These are phyloP conservation scores for Rhizoglyphus robini DNA, from an alignment of 1,140 invertebrate genomes.

Conservation along the genomic window DNA sequence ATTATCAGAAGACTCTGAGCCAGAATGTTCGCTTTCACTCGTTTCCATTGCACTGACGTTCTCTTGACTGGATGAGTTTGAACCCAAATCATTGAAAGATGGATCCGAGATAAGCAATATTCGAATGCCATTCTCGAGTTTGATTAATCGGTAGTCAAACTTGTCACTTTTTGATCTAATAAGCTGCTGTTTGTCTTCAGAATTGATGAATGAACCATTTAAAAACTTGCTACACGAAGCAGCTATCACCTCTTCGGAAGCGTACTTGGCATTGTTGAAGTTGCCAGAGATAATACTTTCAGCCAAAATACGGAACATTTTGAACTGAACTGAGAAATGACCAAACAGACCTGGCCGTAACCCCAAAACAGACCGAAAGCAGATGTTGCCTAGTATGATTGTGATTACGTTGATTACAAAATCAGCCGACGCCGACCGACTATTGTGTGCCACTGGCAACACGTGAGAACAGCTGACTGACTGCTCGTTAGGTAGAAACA, in stretches of 20 bases:
- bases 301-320: not conserved
- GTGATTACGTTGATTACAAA: too few species aligned
- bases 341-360: too few species aligned
- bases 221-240: not conserved
- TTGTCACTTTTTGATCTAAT: slow-evolving; percentile 25
- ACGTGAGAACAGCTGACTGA: too few species aligned
- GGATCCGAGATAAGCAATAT: slow-evolving; percentile 38
- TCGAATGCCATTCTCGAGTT: slow-evolving; percentile 35
- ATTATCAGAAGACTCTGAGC: slow-evolving; percentile 6
- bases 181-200: not conserved
- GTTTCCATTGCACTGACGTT: too few species aligned
- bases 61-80: too few species aligned
- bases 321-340: not conserved
- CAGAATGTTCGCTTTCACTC: not conserved
- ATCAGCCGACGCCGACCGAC: too few species aligned
- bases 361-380: too few species aligned
- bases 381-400: too few species aligned
- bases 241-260: not conserved
- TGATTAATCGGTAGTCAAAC: slow-evolving; percentile 22
- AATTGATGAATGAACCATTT: too few species aligned
- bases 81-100: slow-evolving; percentile 34
- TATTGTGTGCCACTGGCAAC: too few species aligned
- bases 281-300: not conserved
- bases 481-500: too few species aligned
- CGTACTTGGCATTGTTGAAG: not conserved